Base-by-base conservation (phyloP, 2,113 vertebrate species). In the Alethe castanea region DNA sequence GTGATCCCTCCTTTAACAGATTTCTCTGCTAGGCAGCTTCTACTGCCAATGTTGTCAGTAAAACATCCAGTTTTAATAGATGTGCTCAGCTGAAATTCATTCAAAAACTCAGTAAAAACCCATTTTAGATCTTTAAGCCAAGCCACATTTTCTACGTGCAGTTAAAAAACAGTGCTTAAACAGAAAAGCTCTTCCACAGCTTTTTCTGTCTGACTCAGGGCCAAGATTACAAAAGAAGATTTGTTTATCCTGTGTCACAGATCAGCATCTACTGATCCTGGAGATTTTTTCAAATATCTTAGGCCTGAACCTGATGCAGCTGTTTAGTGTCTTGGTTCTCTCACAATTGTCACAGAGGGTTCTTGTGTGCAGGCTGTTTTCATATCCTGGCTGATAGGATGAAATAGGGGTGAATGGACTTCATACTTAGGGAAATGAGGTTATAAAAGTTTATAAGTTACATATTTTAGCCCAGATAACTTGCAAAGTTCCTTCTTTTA, bases 401-500 rank as follows among this genome's bases (percentile, higher is more conserved):
- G 31, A 85, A 86, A 50, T n/a, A 65, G 66, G 31, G 19, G 28
- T 62, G 8, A n/a, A 62, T 86, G 82, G 33, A 50, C 40, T 69
- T 89, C 64, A 81, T 52, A 65, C 47, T 6, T 19, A 45, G 31
- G 38, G 35, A 90, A 90, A 47, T 18, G 8, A 82, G n/a, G 35
- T 72, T 88, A 61, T 77, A 80, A 82, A 95, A 86, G 29, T 90
- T 88, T 90, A 17, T 59, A 80, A 85, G 36, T 92, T 74, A 94
- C 15, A 1, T 94, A 62, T 72, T 91, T 81, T 78, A 64, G 52
- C 31, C 48, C 26, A 84, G 44, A 81, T 71, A 86, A 52, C 61
- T 88, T 53, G 6, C 8, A 28, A 47, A 53, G n/a, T 76, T 91
- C 40, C 28, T 92, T 67, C 44, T 28, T 71, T 81, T 47, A 76